These are phyloP conservation scores for Ditylenchus dipsaci DNA, from an alignment of 1,140 invertebrate species.

Conservation along the genomic window DNA sequence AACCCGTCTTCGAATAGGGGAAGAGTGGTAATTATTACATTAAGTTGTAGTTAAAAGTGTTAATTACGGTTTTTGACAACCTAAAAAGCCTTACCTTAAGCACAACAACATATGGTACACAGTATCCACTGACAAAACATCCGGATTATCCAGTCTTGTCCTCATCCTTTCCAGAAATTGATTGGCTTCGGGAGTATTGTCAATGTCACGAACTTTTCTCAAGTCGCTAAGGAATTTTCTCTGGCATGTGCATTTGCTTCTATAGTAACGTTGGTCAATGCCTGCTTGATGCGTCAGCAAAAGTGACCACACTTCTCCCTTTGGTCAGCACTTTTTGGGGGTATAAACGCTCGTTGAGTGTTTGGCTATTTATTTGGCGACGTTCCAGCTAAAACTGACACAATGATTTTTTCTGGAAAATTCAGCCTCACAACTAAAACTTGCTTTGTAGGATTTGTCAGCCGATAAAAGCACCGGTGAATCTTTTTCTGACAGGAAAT, in stretches of 20 bases:
- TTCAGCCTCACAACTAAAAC: neutral
- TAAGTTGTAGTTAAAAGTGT: too few relatives aligned
- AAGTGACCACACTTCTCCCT: conserved; percentile 31
- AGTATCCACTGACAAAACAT: conserved; percentile 75
- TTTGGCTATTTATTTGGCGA: neutral
- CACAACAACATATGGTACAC: conserved; percentile 51
- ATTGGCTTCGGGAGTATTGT: conserved; percentile 77
- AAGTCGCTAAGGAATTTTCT: conserved; percentile 91
- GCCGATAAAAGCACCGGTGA: conserved; percentile 31
- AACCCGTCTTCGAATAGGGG: too few relatives aligned
- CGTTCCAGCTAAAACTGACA: conserved; percentile 1
- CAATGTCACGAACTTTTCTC: conserved; percentile 81
- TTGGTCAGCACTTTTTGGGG: conserved; percentile 42
- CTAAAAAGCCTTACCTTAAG: conserved; percentile 23
- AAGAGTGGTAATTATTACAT: too few relatives aligned
- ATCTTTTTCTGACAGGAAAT: conserved; percentile 40
- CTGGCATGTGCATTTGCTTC: conserved; percentile 79
- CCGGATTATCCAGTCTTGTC: conserved; percentile 87
- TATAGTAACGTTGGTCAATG: conserved; percentile 82
- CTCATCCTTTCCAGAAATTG: conserved; percentile 82
- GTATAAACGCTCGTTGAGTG: neutral
- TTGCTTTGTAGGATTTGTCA: conserved; percentile 25
- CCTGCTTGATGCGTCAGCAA: conserved; percentile 48
- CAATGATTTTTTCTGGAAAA: neutral
- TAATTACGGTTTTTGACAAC: too few relatives aligned